These are phyloP conservation scores for Pristionchus japonicus DNA, from an alignment of 2,888 invertebrate genomes.

Conservation along the genomic window DNA sequence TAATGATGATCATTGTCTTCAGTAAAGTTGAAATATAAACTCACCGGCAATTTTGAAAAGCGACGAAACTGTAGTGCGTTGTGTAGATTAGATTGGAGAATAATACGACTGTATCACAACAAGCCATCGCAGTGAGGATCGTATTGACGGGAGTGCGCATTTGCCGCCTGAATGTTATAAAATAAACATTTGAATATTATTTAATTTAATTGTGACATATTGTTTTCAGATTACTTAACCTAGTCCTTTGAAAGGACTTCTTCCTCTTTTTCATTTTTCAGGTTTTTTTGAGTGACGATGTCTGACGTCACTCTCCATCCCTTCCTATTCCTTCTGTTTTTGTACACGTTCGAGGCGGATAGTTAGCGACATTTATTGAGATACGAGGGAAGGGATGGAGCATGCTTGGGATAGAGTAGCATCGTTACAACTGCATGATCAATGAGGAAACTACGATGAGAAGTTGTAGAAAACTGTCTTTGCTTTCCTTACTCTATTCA, in stretches of 20 bases:
- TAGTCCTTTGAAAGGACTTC: not conserved
- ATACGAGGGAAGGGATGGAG: not conserved
- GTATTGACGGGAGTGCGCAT: slow-evolving; percentile 75
- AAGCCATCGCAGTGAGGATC: slow-evolving; percentile 74
- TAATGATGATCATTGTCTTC: not conserved
- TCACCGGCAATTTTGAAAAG: slow-evolving; percentile 58
- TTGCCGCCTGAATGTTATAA: slow-evolving; percentile 63
- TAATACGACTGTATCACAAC: slow-evolving; percentile 73
- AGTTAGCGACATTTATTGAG: slow-evolving; percentile 39
- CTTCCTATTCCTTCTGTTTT: not conserved
- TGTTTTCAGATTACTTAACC: not conserved
- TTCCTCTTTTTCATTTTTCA: not conserved
- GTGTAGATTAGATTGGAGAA: slow-evolving; percentile 74
- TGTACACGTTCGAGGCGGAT: not conserved
- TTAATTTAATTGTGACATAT: no score
- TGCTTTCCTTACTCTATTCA: not conserved
- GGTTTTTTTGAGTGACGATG: not conserved
- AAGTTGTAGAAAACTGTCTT: not conserved
- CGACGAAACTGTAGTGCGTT: slow-evolving; percentile 73
- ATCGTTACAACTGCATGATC: not conserved
- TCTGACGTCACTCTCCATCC: not conserved
- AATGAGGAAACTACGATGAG: not conserved
- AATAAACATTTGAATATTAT: no score
- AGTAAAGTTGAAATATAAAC: not conserved
- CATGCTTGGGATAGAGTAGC: not conserved